Base-by-base conservation (phyloP, 2,888 invertebrate genomes). In the Fragum whitleyi region DNA sequence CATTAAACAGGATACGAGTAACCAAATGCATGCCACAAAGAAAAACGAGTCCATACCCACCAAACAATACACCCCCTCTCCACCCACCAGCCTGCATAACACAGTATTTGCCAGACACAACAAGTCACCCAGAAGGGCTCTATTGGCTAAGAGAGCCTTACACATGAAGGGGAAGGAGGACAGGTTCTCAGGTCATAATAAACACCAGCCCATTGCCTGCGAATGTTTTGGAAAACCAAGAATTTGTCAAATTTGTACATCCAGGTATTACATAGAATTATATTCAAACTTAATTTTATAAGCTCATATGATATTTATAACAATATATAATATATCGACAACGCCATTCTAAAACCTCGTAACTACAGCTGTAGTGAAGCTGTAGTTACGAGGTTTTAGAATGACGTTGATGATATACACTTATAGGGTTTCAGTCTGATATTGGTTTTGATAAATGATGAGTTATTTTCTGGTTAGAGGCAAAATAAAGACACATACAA, bases 171-270 rank as follows among this genome's bases (percentile, higher is more conserved):
- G 87, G 53, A 86, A 84, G 68, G 77, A 85, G 28, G 78, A 69
- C 0, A 42, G 65, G 3, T 47, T 80, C 7, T 65, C 81, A 28
- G 53, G 39, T 9, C 70, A 74, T 5, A 21, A 36, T 14, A 70
- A 65, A 23, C 70, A 78, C 42, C 71, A 61, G 9, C 69, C 83
- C 11, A 75, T 84, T 19, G 86, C 90, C 7, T 97, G 97, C 93
- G 95, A 94, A 75, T 97, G 97, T 93, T 96, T 95, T 90, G 96
- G 96, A 19, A 95, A 96, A 92, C 95, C 96, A 0, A 95, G 94
- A 92, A 95, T 96, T 42, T 97, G 97, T 94, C 95, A 95, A 51
- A 90, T 95, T n/a, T 97, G 97, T 91, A 92, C 96, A 69, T 94
- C 95, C 55, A 95, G 96, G 89, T 95, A 95, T 83, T 36, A 51